A percentile compares a stretch with the other conserved stretches of the same genome.
phyloP scores from a whole-genome alignment of 1,140 invertebrate genomes.

The Calephelis virginiensis region DNA sequence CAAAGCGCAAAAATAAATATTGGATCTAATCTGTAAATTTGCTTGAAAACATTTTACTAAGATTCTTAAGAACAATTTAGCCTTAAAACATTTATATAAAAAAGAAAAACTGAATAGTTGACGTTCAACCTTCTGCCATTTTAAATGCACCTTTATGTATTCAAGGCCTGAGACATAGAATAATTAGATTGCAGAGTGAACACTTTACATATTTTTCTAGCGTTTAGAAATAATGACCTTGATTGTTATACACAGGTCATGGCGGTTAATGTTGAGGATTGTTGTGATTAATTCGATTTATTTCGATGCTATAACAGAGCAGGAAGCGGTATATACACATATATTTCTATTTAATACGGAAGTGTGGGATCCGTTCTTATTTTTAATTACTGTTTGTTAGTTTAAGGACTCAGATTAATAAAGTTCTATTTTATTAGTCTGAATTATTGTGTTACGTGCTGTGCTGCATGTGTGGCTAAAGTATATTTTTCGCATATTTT shows the following conservation, averaged over 20 bases:
- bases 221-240: conserved; percentile 14
- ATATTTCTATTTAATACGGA: neutral
- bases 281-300: conserved; percentile 15
- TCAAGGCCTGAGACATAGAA: conserved; percentile 40
- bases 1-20: no score
- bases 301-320: neutral
- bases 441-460: no score
- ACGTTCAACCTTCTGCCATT: conserved; percentile 18
- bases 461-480: no score
- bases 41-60: neutral
- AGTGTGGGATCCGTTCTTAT: neutral
- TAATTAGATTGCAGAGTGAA: conserved; percentile 25
- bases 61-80: neutral
- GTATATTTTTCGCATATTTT: no score
- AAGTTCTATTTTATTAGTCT: no score
- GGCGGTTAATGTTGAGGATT: conserved; percentile 2
- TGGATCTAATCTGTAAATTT: no score
- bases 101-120: conserved; percentile 1
- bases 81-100: neutral
- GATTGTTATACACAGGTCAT: conserved; percentile 15
- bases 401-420: no score
- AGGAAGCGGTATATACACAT: neutral
- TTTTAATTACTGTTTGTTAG: neutral
- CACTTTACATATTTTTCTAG: conserved; percentile 15
- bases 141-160: conserved; percentile 32